These are phyloP conservation scores for Trissoscelio sp. DNA, from an alignment of 2,888 invertebrate species.

Conservation along the genomic window DNA sequence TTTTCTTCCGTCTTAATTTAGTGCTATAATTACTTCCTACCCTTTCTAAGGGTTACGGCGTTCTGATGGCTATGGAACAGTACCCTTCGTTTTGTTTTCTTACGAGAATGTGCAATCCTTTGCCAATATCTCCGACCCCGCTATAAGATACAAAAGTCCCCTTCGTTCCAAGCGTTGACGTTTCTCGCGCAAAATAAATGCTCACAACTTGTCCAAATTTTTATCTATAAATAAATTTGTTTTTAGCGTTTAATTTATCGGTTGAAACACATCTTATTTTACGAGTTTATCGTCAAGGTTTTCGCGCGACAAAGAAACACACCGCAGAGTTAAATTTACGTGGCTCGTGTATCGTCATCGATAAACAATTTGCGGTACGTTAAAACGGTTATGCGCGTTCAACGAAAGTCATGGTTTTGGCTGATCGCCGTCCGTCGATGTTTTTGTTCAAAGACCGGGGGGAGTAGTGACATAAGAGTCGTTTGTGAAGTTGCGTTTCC, in stretches of 20 bases:
- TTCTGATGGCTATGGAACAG: slow-evolving; percentile 43
- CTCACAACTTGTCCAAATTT: not conserved
- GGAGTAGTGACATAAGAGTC: slow-evolving; percentile 75
- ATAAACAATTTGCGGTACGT: slow-evolving; percentile 46
- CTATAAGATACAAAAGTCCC: slow-evolving; percentile 4
- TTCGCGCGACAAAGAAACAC: not conserved
- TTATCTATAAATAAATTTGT: slow-evolving; percentile 1
- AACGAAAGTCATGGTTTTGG: slow-evolving; percentile 36
- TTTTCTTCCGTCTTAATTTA: slow-evolving; percentile 83
- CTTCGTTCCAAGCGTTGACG: not conserved
- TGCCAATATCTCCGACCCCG: slow-evolving; percentile 25
- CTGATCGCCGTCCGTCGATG: slow-evolving; percentile 45
- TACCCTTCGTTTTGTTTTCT: slow-evolving; percentile 52
- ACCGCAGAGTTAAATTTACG: slow-evolving; percentile 39
- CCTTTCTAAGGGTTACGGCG: slow-evolving; percentile 73
- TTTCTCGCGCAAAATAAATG: not conserved
- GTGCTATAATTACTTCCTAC: slow-evolving; percentile 82
- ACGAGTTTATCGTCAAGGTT: not conserved
- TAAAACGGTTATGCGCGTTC: slow-evolving; percentile 14
- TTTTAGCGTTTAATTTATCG: not conserved
- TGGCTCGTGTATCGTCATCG: slow-evolving; percentile 37
- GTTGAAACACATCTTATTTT: not conserved
- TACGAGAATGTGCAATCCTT: slow-evolving; percentile 53
- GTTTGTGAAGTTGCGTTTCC: slow-evolving; percentile 72
- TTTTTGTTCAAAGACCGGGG: slow-evolving; percentile 33